Evolutionary conservation across 1,140 invertebrate genomes (phyloP).

Genomic region (Drosophila funebris): DNA sequence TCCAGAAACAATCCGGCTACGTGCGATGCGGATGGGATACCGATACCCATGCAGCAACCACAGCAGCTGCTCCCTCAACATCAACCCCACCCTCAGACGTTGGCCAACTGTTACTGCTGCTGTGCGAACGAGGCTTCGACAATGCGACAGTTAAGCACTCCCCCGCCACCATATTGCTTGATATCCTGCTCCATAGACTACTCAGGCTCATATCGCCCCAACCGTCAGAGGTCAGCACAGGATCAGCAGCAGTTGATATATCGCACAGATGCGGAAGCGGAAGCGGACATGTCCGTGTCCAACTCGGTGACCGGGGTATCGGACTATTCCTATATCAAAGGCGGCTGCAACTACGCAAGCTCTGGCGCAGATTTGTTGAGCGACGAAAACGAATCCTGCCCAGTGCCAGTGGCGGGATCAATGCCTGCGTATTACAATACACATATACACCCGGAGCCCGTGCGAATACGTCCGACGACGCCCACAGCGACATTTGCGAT

Average conservation of each 20-base stretch:
- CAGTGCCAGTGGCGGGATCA: not conserved
- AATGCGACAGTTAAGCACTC: conserved; percentile 50
- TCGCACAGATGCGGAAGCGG: conserved; percentile 21
- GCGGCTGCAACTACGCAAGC: conserved; percentile 71
- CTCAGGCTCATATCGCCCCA: conserved; percentile 33
- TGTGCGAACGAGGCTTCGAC: conserved; percentile 44
- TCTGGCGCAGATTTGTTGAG: conserved; percentile 65
- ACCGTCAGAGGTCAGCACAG: conserved; percentile 36
- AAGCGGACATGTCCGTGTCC: conserved; percentile 39
- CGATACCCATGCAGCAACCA: conserved; percentile 67
- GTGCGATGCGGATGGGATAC: conserved; percentile 77
- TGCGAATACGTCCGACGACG: conserved; percentile 24
- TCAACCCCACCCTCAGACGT: conserved; percentile 67
- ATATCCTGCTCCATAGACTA: conserved; percentile 62
- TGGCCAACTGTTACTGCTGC: conserved; percentile 23
- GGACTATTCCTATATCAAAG: conserved; percentile 51
- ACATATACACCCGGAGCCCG: conserved; percentile 13
- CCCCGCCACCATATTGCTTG: conserved; percentile 66
- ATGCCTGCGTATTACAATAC: conserved; percentile 12
- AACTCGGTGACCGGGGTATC: conserved; percentile 41
- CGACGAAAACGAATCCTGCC: conserved; percentile 49
- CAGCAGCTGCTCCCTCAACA: conserved; percentile 71
- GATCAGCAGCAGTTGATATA: conserved; percentile 33
- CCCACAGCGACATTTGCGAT: conserved; percentile 37
- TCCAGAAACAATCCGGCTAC: conserved; percentile 76